Conservation (phyloP, 2,113 vertebrate species). For the Arenaria interpres region DNA sequence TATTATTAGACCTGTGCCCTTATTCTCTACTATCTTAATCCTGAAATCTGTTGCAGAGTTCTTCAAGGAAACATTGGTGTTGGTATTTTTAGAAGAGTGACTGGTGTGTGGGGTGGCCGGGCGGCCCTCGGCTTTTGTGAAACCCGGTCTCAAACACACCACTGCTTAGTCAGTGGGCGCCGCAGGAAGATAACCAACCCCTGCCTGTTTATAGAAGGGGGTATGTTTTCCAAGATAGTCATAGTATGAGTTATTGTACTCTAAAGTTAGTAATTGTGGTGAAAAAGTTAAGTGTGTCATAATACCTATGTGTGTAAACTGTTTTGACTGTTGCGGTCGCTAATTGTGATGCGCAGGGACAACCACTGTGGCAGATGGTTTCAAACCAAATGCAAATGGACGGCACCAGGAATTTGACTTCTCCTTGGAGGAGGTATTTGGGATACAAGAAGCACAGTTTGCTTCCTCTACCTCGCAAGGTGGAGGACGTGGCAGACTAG, state of each 20-base stretch:
- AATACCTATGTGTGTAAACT: not conserved
- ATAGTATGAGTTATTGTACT: not conserved
- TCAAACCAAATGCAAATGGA: not conserved
- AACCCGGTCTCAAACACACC: not conserved
- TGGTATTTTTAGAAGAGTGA: not conserved
- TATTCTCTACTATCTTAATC: not conserved
- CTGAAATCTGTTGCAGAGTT: not conserved
- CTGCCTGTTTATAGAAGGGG: too few relatives aligned
- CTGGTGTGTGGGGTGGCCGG: not conserved
- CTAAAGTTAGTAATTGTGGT: not conserved
- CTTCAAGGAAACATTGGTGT: not conserved
- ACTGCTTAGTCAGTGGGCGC: not conserved
- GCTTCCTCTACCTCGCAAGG: not conserved
- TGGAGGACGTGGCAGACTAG: not conserved
- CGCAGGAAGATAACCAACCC: not conserved
- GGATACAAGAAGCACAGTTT: not conserved
- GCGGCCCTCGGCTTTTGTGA: not conserved
- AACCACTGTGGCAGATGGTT: not conserved
- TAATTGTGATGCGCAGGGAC: not conserved
- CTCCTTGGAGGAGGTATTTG: not conserved
- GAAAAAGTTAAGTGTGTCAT: not conserved
- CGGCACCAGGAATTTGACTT: not conserved
- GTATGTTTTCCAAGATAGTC: not conserved
- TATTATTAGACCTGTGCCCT: not conserved
- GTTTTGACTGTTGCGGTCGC: accelerated